Evolutionary conservation across 30 jellyfish, hydroid and myxozoan genomes (phyloP).

Genomic region (Rhopilema esculentum): DNA sequence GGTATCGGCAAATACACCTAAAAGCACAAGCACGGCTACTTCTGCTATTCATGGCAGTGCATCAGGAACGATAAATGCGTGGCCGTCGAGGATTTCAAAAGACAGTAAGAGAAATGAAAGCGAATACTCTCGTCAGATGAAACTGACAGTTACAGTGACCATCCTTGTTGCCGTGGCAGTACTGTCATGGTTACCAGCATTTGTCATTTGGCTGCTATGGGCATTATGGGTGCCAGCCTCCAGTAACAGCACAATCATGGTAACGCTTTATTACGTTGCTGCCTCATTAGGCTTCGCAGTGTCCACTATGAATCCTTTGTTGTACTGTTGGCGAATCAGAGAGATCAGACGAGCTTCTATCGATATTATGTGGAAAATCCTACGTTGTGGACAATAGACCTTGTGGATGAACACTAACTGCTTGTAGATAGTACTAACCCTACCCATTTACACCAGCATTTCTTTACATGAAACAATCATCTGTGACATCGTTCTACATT

Average conservation of each 20-base stretch:
- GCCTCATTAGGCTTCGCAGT: constrained; percentile 18
- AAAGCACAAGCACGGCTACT: not conserved
- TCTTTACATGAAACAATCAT: too few species aligned
- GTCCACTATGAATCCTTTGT: constrained; percentile 31
- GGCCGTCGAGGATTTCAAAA: not conserved
- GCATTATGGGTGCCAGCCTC: constrained; percentile 39
- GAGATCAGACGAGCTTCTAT: constrained; percentile 9
- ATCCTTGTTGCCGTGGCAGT: constrained; percentile 10
- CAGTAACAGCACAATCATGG: not conserved
- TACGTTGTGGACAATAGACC: not conserved
- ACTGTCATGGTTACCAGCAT: constrained; percentile 26
- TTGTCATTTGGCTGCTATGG: constrained; percentile 24
- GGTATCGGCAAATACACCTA: not conserved
- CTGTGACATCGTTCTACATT: too few species aligned
- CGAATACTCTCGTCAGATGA: constrained; percentile 16
- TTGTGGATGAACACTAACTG: not conserved
- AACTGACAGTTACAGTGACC: constrained; percentile 29
- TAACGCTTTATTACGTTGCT: not conserved
- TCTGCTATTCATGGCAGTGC: not conserved
- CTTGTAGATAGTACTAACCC: too few species aligned
- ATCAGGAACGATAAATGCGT: not conserved
- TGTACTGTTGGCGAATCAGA: constrained; percentile 32
- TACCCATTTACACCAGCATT: too few species aligned
- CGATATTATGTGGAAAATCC: not conserved
- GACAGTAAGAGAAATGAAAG: not conserved